These are phyloP conservation scores for Macaria liturata DNA, from an alignment of 2,888 invertebrate species.

Conservation along the genomic window DNA sequence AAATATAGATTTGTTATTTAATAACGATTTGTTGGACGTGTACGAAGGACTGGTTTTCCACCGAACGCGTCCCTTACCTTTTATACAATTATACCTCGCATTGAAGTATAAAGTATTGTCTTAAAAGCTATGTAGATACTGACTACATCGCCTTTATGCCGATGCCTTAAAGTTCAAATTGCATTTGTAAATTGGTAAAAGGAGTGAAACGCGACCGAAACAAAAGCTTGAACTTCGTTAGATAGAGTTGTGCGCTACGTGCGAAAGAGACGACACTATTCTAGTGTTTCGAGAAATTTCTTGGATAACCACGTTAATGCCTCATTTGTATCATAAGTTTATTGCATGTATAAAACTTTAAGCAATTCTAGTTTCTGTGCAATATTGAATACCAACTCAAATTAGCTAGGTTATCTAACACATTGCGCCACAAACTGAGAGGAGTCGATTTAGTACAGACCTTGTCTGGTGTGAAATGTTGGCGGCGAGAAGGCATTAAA, in stretches of 20 bases:
- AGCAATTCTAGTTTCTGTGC: too few species aligned
- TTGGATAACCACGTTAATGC: conserved; percentile 17
- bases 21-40: conserved; percentile 28
- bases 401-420: too few species aligned
- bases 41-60: conserved; percentile 22
- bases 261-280: conserved; percentile 26
- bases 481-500: conserved; percentile 12
- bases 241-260: conserved; percentile 21
- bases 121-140: neutral
- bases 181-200: conserved; percentile 11
- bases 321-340: neutral
- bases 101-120: neutral
- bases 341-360: too few species aligned
- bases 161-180: conserved; percentile 11
- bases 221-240: conserved; percentile 19
- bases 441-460: too few species aligned
- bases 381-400: too few species aligned
- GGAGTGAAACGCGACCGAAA: neutral
- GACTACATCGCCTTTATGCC: neutral
- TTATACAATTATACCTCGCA: neutral
- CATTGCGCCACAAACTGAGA: too few species aligned
- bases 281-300: conserved; percentile 16
- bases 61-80: neutral
- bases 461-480: too few species aligned
- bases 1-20: conserved; percentile 41